Conservation (phyloP, 2,797 vertebrate species). For the Sebastes steindachneri region DNA sequence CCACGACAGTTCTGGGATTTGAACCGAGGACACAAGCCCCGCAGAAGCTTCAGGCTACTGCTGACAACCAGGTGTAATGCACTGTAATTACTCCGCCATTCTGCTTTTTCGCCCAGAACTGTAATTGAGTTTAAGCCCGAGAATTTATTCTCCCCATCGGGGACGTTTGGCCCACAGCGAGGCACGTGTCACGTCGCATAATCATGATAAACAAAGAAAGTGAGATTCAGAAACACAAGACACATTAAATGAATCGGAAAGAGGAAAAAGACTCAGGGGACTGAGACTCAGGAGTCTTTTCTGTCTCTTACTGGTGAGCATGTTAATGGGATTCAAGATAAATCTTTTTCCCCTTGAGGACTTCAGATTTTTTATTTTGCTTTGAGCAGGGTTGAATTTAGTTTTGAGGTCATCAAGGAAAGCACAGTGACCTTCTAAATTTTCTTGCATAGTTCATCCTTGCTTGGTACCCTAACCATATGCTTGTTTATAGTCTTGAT, state of each 20-base stretch:
- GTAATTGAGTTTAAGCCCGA: conserved; percentile 59
- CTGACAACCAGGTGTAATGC: conserved; percentile 54
- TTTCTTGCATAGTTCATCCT: background rate
- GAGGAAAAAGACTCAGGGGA: background rate
- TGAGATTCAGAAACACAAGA: conserved; percentile 9
- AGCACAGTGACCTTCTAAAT: background rate
- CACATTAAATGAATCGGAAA: background rate
- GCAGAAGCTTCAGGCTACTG: conserved; percentile 18
- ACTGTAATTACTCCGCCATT: conserved; percentile 37
- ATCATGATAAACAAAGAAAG: conserved; percentile 33
- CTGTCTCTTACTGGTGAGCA: background rate
- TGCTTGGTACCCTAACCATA: background rate
- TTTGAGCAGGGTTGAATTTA: background rate
- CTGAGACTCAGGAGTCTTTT: background rate
- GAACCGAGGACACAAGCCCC: conserved; percentile 24
- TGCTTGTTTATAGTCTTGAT: background rate
- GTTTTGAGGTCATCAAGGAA: background rate
- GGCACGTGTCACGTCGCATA: conserved; percentile 26
- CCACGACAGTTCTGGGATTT: conserved; percentile 22
- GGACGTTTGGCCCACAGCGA: conserved; percentile 15
- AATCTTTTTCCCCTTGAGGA: background rate
- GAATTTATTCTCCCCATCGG: conserved; percentile 20
- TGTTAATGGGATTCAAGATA: background rate
- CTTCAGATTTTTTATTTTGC: background rate
- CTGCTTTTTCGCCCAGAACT: background rate